These are phyloP conservation scores for Microctonus brassicae DNA, from an alignment of 2,888 invertebrate species.

Conservation along the genomic window DNA sequence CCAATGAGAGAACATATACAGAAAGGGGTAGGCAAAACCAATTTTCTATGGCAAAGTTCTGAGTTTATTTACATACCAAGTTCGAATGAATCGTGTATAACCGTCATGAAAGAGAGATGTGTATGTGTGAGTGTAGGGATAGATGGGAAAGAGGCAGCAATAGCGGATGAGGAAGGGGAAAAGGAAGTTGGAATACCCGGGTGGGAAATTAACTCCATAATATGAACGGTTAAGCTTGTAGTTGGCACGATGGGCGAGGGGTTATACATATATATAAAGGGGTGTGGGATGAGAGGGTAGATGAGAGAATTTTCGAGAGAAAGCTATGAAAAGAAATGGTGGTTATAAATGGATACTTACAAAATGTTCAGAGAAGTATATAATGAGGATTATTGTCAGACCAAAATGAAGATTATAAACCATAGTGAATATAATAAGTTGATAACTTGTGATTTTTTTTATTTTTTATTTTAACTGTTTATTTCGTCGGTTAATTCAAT, in stretches of 20 bases:
- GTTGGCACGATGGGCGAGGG: neutral
- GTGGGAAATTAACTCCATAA: slow-evolving; percentile 20
- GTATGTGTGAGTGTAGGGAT: slow-evolving; percentile 9
- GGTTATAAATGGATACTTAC: slow-evolving; percentile 10
- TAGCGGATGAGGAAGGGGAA: neutral
- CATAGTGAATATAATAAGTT: neutral
- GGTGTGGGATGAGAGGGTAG: neutral
- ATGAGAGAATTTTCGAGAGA: neutral
- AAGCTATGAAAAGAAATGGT: slow-evolving; percentile 13
- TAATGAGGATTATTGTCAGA: slow-evolving; percentile 3
- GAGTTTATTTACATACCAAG: slow-evolving; percentile 40
- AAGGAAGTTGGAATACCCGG: slow-evolving; percentile 12
- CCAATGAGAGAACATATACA: neutral
- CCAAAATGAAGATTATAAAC: neutral
- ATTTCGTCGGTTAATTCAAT: too few relatives aligned
- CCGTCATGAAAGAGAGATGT: neutral
- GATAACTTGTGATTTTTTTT: too few relatives aligned
- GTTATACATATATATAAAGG: too few relatives aligned
- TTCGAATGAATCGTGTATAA: slow-evolving; percentile 22
- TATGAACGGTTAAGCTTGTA: slow-evolving; percentile 26
- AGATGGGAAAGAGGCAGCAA: slow-evolving; percentile 4
- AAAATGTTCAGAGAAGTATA: neutral
- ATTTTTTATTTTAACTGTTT: too few relatives aligned
- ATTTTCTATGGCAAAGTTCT: slow-evolving; percentile 38
- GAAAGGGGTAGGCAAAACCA: slow-evolving; percentile 31